These are phyloP conservation scores for Gobio gobio DNA, from an alignment of 2,113 vertebrate species.

Conservation along the genomic window DNA sequence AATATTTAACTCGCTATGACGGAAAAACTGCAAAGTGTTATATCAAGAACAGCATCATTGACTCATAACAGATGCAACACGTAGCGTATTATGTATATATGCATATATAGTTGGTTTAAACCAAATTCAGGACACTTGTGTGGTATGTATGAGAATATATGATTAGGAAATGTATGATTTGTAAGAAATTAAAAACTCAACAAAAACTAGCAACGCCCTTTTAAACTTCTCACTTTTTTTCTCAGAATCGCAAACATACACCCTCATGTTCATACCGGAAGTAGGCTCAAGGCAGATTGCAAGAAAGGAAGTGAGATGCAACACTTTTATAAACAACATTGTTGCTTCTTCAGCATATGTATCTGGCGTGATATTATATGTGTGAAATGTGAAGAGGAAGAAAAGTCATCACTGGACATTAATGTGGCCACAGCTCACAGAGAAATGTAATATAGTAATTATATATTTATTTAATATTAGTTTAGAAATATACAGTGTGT, in stretches of 20 bases:
- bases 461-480: neutral
- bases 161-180: neutral
- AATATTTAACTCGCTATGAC: neutral
- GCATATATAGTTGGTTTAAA: neutral
- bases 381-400: neutral
- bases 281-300: conserved; percentile 38
- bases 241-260: conserved; percentile 1
- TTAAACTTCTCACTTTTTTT: neutral
- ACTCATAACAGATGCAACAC: neutral
- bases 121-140: neutral
- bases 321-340: neutral
- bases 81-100: neutral
- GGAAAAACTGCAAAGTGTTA: neutral
- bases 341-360: neutral
- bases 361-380: neutral
- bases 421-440: neutral
- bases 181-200: neutral
- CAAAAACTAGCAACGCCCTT: neutral
- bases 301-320: conserved; percentile 64
- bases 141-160: neutral
- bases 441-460: neutral
- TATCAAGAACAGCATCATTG: neutral
- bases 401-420: neutral
- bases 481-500: neutral
- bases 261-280: conserved; percentile 56